Percentiles rank a stretch among this genome's conserved stretches.
phyloP scores from a whole-genome alignment of 2,797 vertebrate species.

The Myripristis jacobus region DNA sequence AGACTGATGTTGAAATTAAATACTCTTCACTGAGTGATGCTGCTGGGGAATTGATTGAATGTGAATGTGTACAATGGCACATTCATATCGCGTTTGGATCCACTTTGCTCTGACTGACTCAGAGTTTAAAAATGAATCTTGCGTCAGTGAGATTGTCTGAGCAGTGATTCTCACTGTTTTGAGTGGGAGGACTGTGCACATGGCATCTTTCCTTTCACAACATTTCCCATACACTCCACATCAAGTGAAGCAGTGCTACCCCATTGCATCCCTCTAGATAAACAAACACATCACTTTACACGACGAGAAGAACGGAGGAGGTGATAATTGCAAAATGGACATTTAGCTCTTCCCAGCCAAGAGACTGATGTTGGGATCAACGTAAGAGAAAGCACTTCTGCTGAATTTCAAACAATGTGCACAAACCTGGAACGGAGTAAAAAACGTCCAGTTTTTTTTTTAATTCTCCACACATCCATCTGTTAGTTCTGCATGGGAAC shows the following conservation, averaged over 20 bases:
- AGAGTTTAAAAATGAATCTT: neutral
- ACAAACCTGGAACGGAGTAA: slow-evolving; percentile 48
- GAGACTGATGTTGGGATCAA: slow-evolving; percentile 29
- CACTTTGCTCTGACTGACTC: slow-evolving; percentile 16
- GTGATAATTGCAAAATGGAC: slow-evolving; percentile 34
- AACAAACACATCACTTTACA: slow-evolving; percentile 42
- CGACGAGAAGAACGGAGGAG: slow-evolving; percentile 33
- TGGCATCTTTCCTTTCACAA: slow-evolving; percentile 6
- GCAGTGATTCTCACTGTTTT: neutral
- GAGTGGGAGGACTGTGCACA: too few species aligned
- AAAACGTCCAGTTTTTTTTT: slow-evolving; percentile 37
- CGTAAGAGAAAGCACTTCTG: slow-evolving; percentile 27
- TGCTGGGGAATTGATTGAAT: neutral
- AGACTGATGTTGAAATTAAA: neutral
- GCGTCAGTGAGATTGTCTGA: neutral
- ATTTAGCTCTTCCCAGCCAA: slow-evolving; percentile 38
- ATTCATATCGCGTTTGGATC: neutral
- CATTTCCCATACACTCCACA: slow-evolving; percentile 10
- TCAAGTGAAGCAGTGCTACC: slow-evolving; percentile 17
- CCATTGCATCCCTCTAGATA: slow-evolving; percentile 24
- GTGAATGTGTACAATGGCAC: neutral
- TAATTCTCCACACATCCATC: slow-evolving; percentile 66
- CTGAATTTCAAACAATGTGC: slow-evolving; percentile 34
- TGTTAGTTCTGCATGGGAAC: slow-evolving; percentile 73
- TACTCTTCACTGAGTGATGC: neutral